Conservation (phyloP, 2,113 vertebrate species). For the Ictalurus furcatus region DNA sequence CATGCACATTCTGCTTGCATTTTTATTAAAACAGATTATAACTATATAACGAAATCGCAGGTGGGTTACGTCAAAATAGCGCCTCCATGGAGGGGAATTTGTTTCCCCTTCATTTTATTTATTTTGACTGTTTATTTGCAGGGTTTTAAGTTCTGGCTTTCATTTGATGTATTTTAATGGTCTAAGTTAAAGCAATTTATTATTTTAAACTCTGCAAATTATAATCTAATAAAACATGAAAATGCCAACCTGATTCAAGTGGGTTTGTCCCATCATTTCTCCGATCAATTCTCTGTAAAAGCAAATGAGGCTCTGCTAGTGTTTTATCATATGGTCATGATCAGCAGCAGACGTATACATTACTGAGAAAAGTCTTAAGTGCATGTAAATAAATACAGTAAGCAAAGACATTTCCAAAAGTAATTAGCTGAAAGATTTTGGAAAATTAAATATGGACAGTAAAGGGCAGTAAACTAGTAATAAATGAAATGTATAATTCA, state of each 20-base stretch:
- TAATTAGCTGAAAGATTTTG: background rate
- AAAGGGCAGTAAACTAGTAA: background rate
- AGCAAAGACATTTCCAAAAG: background rate
- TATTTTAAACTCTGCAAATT: conserved; percentile 81
- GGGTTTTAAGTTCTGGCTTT: conserved; percentile 81
- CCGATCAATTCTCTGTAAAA: background rate
- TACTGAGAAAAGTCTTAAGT: background rate
- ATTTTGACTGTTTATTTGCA: conserved; percentile 70
- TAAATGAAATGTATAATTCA: background rate
- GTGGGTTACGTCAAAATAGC: conserved; percentile 70
- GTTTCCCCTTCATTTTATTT: conserved; percentile 71
- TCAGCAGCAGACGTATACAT: background rate
- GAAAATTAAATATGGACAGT: background rate
- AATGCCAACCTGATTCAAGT: conserved; percentile 59
- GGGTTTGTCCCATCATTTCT: background rate
- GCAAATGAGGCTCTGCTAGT: background rate
- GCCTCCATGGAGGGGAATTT: conserved; percentile 69
- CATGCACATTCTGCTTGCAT: conserved; percentile 73
- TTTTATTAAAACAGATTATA: conserved; percentile 51
- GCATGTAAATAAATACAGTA: background rate
- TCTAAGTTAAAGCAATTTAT: conserved; percentile 82
- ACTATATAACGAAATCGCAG: conserved; percentile 68
- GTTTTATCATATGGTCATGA: background rate
- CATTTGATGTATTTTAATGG: conserved; percentile 82
- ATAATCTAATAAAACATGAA: conserved; percentile 82